These are phyloP conservation scores for Listronotus oregonensis DNA, from an alignment of 1,140 invertebrate species.

Conservation along the genomic window DNA sequence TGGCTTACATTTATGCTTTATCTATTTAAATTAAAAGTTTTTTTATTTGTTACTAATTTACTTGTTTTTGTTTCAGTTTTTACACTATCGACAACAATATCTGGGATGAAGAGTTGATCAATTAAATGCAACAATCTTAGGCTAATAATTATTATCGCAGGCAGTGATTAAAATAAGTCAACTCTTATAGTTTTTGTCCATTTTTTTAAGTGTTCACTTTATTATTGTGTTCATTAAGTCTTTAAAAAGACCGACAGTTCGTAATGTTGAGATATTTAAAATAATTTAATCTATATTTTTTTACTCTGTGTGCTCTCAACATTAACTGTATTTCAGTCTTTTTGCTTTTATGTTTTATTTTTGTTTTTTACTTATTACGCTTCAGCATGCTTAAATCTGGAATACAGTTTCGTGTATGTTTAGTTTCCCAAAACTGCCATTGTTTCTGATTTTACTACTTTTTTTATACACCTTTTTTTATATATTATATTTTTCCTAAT, in stretches of 20 bases:
- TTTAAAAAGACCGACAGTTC: constrained; percentile 18
- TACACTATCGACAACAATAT: constrained; percentile 37
- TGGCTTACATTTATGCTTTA: too few species aligned
- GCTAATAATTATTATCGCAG: background rate
- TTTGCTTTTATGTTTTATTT: constrained; percentile 29
- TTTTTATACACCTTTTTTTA: constrained; percentile 46
- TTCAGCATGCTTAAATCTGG: constrained; percentile 35
- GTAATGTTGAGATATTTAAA: background rate
- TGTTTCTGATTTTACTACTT: constrained; percentile 41
- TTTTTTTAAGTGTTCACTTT: constrained; percentile 44
- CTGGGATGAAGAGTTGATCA: constrained; percentile 35
- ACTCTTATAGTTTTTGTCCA: constrained; percentile 6
- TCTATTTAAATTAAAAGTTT: too few species aligned
- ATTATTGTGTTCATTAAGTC: constrained; percentile 47
- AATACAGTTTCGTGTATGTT: constrained; percentile 40
- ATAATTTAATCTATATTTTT: constrained; percentile 21
- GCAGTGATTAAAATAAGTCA: constrained; percentile 16
- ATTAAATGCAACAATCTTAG: constrained; percentile 29
- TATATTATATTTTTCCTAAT: constrained; percentile 44
- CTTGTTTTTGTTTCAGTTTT: constrained; percentile 42
- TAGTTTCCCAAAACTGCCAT: constrained; percentile 48
- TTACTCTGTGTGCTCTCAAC: constrained; percentile 18
- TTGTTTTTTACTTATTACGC: constrained; percentile 28
- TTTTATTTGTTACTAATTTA: constrained; percentile 4
- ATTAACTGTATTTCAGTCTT: constrained; percentile 38